Evolutionary conservation across 2,797 vertebrate genomes (phyloP).

Genomic region (Leptodactylus fallax): DNA sequence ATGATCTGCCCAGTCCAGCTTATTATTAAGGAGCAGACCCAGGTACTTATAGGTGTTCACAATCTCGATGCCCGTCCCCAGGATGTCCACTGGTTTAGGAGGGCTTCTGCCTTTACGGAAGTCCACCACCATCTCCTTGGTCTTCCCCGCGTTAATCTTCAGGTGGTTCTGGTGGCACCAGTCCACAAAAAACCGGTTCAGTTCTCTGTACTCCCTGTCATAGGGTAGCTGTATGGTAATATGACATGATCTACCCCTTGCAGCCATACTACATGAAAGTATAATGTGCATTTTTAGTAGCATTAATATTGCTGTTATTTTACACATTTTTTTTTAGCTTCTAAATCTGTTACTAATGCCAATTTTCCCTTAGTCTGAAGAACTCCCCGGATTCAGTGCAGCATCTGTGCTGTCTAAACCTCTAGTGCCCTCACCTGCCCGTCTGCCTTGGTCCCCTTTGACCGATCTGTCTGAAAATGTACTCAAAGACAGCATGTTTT

Average conservation of each 20-base stretch:
- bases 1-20: too few relatives aligned
- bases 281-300: neutral
- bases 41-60: too few relatives aligned
- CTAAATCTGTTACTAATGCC: neutral
- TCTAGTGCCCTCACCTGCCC: constrained; percentile 10
- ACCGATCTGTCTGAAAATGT: constrained; percentile 22
- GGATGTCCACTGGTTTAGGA: too few relatives aligned
- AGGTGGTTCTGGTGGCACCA: too few relatives aligned
- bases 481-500: neutral
- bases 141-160: too few relatives aligned
- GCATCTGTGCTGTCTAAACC: neutral
- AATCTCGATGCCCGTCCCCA: too few relatives aligned
- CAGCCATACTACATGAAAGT: neutral
- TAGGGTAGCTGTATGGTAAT: neutral
- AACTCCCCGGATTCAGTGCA: neutral
- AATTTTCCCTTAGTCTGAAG: neutral
- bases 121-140: too few relatives aligned
- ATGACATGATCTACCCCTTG: neutral
- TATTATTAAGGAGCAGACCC: too few relatives aligned
- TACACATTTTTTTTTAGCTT: neutral
- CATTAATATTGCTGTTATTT: neutral
- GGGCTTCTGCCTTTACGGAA: too few relatives aligned
- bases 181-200: too few relatives aligned
- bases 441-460: constrained; percentile 22
- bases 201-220: too few relatives aligned